Evolutionary conservation across 2,888 invertebrate genomes (phyloP), one percentile per base, ranked within the genome.

Genomic region (Lepidocyrtinus sp.): DNA sequence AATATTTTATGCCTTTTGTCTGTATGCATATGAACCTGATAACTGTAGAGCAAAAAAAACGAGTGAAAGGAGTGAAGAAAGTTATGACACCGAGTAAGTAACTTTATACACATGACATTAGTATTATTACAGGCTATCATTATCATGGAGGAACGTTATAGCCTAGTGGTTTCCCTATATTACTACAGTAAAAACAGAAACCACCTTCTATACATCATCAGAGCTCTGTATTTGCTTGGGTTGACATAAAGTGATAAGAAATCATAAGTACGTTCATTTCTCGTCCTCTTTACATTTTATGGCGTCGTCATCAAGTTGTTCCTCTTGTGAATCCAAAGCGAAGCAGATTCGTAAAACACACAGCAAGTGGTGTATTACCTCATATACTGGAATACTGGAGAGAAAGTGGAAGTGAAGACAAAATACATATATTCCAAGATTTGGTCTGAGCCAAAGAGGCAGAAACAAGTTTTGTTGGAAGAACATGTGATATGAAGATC

Each of bases 191-290:
- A 12, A 36, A 36, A 36, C 36, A 36, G 36, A 7, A 36, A 36
- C 36, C 36, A 36, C 36, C 36, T 36, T 36, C 36, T 36, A 36
- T 36, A 36, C 36, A 36, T 36, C 65, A 65, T 65, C 63, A 70
- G n/a, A 45, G 22, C 21, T 21, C 55, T 36, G 12, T 36, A 22
- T 27, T 24, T 68, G 80, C 75, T 72, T 68, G 67, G 78, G 27
- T 81, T 82, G 82, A 84, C 84, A 84, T 79, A 81, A 84, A 82
- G 84, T 79, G 84, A 84, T 83, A 84, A 84, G 84, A 83, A 81
- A 83, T 83, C 82, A 77, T 81, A 82, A 81, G 81, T 81, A 72
- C 81, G 78, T 79, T 84, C 82, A 81, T 82, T 79, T 72, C 76
- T 72, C 55, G 71, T 78, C 72, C 78, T 74, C 74, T 75, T 72